Evolutionary conservation across 2,113 vertebrate species (phyloP).

Genomic region (Loxodonta africana): DNA sequence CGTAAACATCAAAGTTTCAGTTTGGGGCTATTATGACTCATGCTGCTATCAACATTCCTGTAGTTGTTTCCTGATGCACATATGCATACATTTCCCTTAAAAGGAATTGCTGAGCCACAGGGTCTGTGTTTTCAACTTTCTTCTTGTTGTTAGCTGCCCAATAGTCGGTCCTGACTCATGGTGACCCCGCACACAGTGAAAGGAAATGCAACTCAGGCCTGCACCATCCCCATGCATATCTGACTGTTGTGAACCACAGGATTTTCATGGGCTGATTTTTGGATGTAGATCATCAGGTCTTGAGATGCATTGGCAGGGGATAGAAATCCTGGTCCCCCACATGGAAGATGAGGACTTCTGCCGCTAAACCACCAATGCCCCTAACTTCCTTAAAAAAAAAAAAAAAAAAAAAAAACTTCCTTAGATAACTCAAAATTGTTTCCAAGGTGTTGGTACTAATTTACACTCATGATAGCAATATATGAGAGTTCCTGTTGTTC

Average conservation of each 20-base stretch:
- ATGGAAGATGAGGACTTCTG: too few species aligned
- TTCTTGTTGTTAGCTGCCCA: neutral
- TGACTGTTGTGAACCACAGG: neutral
- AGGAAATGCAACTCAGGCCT: neutral
- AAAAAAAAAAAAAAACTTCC: too few species aligned
- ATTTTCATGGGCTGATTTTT: neutral
- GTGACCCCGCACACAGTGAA: neutral
- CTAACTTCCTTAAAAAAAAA: neutral
- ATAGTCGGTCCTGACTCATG: neutral
- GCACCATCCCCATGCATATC: neutral
- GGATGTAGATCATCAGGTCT: neutral
- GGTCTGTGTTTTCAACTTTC: neutral
- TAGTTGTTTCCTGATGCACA: neutral
- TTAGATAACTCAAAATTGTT: neutral
- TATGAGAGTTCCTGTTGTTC: neutral
- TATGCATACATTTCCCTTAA: neutral
- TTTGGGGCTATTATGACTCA: neutral
- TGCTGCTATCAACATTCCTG: neutral
- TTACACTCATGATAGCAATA: neutral
- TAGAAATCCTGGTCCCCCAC: neutral
- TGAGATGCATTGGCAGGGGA: neutral
- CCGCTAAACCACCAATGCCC: too few species aligned
- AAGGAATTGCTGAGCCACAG: neutral
- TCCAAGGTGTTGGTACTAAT: neutral
- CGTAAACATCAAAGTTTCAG: neutral